Evolutionary conservation across 2,113 vertebrate genomes (phyloP), one percentile per base, ranked within the genome.

Genomic region (Corythoichthys intestinalis): DNA sequence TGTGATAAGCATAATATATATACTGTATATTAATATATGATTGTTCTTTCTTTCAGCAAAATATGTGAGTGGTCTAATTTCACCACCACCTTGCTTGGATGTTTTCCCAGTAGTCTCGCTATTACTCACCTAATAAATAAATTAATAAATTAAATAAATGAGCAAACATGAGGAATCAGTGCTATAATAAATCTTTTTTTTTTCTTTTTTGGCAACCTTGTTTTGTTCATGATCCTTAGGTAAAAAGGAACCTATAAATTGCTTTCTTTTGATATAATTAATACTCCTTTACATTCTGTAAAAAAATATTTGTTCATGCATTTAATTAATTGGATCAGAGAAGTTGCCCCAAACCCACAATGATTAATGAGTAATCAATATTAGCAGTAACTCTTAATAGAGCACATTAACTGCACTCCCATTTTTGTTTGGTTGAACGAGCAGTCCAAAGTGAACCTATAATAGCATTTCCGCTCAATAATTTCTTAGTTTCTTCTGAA

Each of bases 321-420:
- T 65, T 70, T 80, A 79, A 83, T 87, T 76, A 64, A 71, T 72
- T 38, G 69, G 75, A 79, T 87, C 70, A 59, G 79, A 76, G 35
- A 56, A 64, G 37, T 71, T 66, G 53, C 41, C 1, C 63, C 70
- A 64, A 66, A 59, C 66, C 65, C 60, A n/a, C 63, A 70, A 68
- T 83, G 75, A 86, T 70, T 80, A 84, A 88, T 85, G 74, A 12
- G 39, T 76, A 83, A 87, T 91, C 85, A 84, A 86, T 89, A 86
- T 63, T 71, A 72, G 65, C 83, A 86, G 83, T 87, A 65, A 83
- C 82, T 81, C 83, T 85, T 85, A 84, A 86, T 84, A 80, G 69
- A 68, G 76, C 61, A n/a, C 72, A 86, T 83, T 77, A 82, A 68
- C 68, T 83, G 72, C 70, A 73, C 78, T 82, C 66, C 82, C 50